A percentile compares a stretch with the other conserved stretches of the same genome.
Conservation (phyloP, 1,140 invertebrate species). For the Eulimnadia texana region DNA sequence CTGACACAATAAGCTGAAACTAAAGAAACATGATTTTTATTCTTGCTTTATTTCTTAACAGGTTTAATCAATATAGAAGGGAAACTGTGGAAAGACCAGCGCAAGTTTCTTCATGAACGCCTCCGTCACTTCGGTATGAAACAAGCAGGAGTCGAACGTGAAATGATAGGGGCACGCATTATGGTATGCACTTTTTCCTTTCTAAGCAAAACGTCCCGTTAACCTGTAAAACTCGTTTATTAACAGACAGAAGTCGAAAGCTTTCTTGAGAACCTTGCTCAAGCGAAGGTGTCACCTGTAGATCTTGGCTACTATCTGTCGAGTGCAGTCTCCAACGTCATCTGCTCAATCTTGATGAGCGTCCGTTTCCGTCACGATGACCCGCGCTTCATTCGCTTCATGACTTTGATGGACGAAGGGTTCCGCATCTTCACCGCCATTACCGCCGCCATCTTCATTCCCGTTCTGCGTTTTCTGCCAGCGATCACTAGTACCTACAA, state of each 20-base stretch:
- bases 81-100: slow-evolving; percentile 78
- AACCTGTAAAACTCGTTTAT: neutral
- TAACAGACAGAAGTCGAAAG: slow-evolving; percentile 52
- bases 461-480: slow-evolving; percentile 52
- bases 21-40: slow-evolving; percentile 2
- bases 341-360: slow-evolving; percentile 79
- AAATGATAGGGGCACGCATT: slow-evolving; percentile 72
- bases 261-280: slow-evolving; percentile 46
- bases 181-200: slow-evolving; percentile 41
- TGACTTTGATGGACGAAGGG: slow-evolving; percentile 71
- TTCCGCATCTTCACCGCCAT: slow-evolving; percentile 60
- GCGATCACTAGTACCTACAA: slow-evolving; percentile 49
- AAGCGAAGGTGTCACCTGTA: slow-evolving; percentile 42
- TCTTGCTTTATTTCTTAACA: slow-evolving; percentile 29
- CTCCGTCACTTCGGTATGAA: slow-evolving; percentile 82
- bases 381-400: slow-evolving; percentile 55
- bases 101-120: slow-evolving; percentile 75
- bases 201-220: neutral
- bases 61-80: slow-evolving; percentile 84
- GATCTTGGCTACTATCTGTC: slow-evolving; percentile 58
- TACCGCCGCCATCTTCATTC: slow-evolving; percentile 51
- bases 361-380: slow-evolving; percentile 65
- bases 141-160: slow-evolving; percentile 51
- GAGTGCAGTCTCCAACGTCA: slow-evolving; percentile 74
- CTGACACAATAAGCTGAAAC: too few relatives aligned